Evolutionary conservation across 2,888 invertebrate genomes (phyloP), one percentile per base, ranked within the genome.

Genomic region (Arge pagana): DNA sequence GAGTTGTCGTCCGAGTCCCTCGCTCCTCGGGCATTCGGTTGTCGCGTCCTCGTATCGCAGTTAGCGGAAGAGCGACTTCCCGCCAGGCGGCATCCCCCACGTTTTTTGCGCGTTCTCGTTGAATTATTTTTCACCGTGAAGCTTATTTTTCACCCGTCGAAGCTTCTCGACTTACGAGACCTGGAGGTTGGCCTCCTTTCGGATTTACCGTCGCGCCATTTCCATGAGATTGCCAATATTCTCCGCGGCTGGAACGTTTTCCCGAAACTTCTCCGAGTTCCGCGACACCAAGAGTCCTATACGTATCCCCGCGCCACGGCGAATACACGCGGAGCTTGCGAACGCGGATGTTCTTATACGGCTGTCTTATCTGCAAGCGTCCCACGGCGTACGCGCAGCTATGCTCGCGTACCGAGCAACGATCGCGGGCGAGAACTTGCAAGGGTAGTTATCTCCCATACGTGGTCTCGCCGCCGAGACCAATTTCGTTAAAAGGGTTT

Each of bases 401-500:
- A 33, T 23, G 24, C 30, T 31, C 4, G 6, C n/a, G n/a, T n/a
- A n/a, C n/a, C n/a, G n/a, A n/a, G n/a, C n/a, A n/a, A n/a, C n/a
- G n/a, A n/a, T n/a, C n/a, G 15, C 8, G 4, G 30, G 21, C 23
- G 33, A 31, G 21, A 23, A 45, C 45, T n/a, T n/a, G n/a, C n/a
- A 24, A 40, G 57, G 56, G 56, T 60, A 63, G 65, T 62, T 64
- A 63, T 57, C 58, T 56, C 53, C 59, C 58, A 59, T 57, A 60
- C 55, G 57, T 59, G 56, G 64, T n/a, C n/a, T n/a, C n/a, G 56
- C 62, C 63, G 65, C 64, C 65, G 61, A 62, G 70, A 23, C 33
- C 70, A 74, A 74, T 74, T 74, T 72, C 63, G 64, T 72, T 74
- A 71, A 74, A 74, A 74, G 73, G 73, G 71, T 74, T 73, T 67